Evolutionary conservation across 2,113 vertebrate species (phyloP).

Genomic region (Aplodontia rufa): DNA sequence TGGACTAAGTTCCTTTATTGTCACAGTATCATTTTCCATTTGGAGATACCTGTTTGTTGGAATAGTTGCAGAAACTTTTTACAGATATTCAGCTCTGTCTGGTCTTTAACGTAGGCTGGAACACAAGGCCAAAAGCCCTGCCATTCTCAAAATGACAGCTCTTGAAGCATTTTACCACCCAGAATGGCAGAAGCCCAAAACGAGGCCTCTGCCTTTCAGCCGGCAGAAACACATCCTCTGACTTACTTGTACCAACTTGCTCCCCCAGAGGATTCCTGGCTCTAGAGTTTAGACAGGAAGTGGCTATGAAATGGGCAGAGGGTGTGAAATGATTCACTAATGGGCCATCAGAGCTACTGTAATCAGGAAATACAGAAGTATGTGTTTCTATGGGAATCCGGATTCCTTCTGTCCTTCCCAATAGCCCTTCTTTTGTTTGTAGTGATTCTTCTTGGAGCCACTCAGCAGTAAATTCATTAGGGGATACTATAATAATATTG

Average conservation of each 20-base stretch:
- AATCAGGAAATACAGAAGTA: slow-evolving; percentile 40
- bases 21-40: background rate
- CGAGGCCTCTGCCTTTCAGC: background rate
- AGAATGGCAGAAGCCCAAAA: background rate
- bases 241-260: background rate
- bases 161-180: background rate
- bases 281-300: slow-evolving; percentile 12
- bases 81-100: slow-evolving; percentile 55
- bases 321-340: slow-evolving; percentile 43
- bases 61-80: background rate
- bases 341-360: background rate
- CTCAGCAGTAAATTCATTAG: background rate
- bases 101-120: slow-evolving; percentile 43
- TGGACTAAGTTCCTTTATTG: background rate
- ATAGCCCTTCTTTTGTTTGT: background rate
- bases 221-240: background rate
- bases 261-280: background rate
- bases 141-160: slow-evolving; percentile 28
- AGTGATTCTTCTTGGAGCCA: background rate
- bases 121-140: background rate
- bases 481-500: background rate
- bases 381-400: background rate
- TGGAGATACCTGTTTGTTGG: background rate
- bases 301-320: slow-evolving; percentile 18
- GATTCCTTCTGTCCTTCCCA: background rate